Base-by-base conservation (phyloP, 2,888 invertebrate genomes). In the Cactoblastis cactorum region DNA sequence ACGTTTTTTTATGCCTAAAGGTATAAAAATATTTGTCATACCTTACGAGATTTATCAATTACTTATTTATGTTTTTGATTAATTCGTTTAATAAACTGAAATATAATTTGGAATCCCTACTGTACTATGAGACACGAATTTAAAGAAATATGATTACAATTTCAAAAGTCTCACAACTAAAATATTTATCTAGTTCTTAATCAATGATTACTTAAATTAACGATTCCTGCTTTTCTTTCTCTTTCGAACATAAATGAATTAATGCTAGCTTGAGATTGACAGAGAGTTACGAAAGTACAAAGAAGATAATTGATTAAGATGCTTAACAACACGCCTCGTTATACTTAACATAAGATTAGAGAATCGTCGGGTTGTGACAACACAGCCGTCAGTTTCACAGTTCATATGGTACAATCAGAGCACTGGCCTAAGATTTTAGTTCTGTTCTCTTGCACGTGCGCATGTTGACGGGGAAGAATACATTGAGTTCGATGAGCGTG, bases 401-500 rank as follows among this genome's bases (percentile, higher is more conserved):
- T 67, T 63, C 54, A 53, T 65, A 54, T 61, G 53, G 52, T 22
- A 34, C 50, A 65, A 71, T 71, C 65, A 66, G 60, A 62, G 57
- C 72, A 73, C 69, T 69, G 54, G 52, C 55, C 67, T 83, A 84
- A 65, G 76, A 74, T 57, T 78, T 81, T 54, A 85, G 75, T 73
- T 87, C 86, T 63, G 67, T 77, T 74, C 93, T 91, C 76, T 91
- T 92, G 86, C 97, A 97, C 55, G 96, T 95, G 63, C 96, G 96
- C 65, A 95, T 91, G 87, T 97, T 97, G 67, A 97, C 96, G 67
- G 93, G 94, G 91, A 96, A 97, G 93, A 97, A 97, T 59, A 96
- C 95, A 83, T 97, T 97, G 70, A 97, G 92, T 90, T 97, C 97
- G 71, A 97, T 97, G 65, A 97, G 91, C 58, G 96, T 96, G 50